A percentile compares a stretch with the other conserved stretches of the same genome.
Conservation (phyloP, 2,113 vertebrate species). For the Ivindomyrus marchei region DNA sequence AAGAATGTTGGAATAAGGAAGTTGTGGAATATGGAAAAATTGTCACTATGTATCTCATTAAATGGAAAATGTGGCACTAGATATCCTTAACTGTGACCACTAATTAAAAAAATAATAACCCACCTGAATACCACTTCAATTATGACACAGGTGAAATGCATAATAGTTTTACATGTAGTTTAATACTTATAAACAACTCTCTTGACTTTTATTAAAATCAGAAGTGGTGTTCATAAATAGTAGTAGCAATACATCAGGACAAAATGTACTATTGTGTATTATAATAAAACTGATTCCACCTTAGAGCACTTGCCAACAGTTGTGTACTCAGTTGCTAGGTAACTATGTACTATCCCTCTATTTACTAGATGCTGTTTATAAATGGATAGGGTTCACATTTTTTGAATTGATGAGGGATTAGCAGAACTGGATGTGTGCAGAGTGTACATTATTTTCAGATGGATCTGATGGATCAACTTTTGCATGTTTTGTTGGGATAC, state of each 20-base stretch:
- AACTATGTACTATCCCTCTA: neutral
- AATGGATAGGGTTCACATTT: neutral
- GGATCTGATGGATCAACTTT: neutral
- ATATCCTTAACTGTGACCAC: neutral
- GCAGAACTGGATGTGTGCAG: neutral
- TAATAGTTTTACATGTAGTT: neutral
- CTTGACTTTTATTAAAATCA: neutral
- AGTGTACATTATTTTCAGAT: neutral
- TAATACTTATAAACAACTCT: neutral
- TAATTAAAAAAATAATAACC: neutral
- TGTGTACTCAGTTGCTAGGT: conserved; percentile 15
- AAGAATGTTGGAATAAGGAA: neutral
- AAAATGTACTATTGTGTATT: neutral
- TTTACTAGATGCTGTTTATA: conserved; percentile 9
- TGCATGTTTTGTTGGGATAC: neutral
- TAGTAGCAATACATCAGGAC: neutral
- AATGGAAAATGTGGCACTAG: neutral
- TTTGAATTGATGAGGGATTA: neutral
- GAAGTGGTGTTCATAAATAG: neutral
- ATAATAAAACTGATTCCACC: neutral
- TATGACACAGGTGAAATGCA: neutral
- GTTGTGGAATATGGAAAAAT: neutral
- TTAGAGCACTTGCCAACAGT: conserved; percentile 1
- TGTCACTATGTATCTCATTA: neutral
- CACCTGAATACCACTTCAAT: neutral